Base-by-base conservation (phyloP, 1,140 invertebrate genomes). In the Apis dorsata region DNA sequence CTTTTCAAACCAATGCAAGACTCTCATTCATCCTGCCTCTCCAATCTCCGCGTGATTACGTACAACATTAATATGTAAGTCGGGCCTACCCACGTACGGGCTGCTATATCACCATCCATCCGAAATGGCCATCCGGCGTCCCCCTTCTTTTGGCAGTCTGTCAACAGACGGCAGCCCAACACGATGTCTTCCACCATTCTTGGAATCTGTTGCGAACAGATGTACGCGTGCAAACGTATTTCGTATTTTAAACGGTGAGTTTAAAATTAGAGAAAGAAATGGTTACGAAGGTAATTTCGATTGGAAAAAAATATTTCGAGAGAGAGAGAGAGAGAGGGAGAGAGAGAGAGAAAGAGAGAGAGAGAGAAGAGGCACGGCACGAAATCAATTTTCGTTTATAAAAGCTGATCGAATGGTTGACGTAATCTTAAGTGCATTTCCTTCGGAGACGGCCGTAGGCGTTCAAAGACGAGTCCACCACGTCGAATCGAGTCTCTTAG, bases 51-150 rank as follows among this genome's bases (percentile, higher is more conserved):
- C 80, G 86, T 86, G 87, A 88, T 88, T 88, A 88, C 84, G 84
- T 88, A 88, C 88, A 88, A 88, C 87, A 88, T 88, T 88, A 88
- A 88, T 88, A 88, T 88, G 86, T 88, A 86, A 88, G 87, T 85
- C 87, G 84, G 63, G 78, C 62, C 86, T 88, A 77, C 87, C 86
- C 84, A 85, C 83, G 80, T 88, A 82, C 68, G 79, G 24, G 24
- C 28, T 2, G 28, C 28, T 28, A 28, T 15, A 34, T 34, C 34
- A 2, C 82, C 68, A 85, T 82, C 86, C 86, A 73, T 87, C 82
- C 65, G 63, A 74, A 34, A 79, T 51, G 3, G 65, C 72, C 13
- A 21, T 15, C 65, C 79, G 53, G 44, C n/a, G 60, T 80, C 53
- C 34, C 44, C 75, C 24, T 75, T 69, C 53, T 51, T 7, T 17